Conservation (phyloP, 2,888 invertebrate genomes). For the Drosophila putrida region DNA sequence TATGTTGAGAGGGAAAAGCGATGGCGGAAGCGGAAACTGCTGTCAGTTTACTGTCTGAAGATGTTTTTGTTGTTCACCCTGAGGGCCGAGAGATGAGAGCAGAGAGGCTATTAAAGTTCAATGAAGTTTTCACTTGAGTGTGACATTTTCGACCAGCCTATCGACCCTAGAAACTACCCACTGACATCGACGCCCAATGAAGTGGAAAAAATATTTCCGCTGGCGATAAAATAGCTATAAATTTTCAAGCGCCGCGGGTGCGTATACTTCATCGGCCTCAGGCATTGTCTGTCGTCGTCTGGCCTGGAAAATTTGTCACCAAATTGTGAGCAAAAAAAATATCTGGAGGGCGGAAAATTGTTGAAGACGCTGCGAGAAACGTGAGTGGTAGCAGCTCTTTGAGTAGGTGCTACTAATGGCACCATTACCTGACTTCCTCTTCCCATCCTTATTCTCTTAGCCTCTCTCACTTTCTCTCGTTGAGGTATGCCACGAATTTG, state of each 20-base stretch:
- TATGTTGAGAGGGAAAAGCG: conserved; percentile 10
- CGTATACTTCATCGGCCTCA: conserved; percentile 27
- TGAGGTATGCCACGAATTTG: conserved; percentile 33
- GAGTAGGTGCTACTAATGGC: conserved; percentile 76
- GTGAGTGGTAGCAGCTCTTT: conserved; percentile 38
- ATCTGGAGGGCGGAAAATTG: conserved; percentile 24
- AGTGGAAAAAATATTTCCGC: conserved; percentile 75
- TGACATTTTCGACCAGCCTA: conserved; percentile 54
- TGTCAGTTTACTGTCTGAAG: conserved; percentile 34
- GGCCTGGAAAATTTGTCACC: conserved; percentile 57
- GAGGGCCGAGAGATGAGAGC: conserved; percentile 26
- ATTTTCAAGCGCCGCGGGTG: conserved; percentile 63
- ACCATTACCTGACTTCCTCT: conserved; percentile 62
- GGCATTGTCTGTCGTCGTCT: conserved; percentile 21
- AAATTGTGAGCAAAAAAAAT: conserved; percentile 17
- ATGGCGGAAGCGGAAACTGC: conserved; percentile 41
- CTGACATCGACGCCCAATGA: conserved; percentile 58
- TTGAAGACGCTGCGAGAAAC: conserved; percentile 12
- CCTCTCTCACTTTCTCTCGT: too few relatives aligned
- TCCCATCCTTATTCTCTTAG: not conserved
- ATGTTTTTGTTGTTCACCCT: conserved; percentile 41
- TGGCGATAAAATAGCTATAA: conserved; percentile 72
- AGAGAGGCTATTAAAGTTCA: conserved; percentile 70
- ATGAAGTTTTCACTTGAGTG: conserved; percentile 65
- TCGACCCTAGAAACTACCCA: conserved; percentile 18